These are phyloP conservation scores for Brienomyrus longianalis DNA, from an alignment of 2,113 vertebrate species.

Conservation along the genomic window DNA sequence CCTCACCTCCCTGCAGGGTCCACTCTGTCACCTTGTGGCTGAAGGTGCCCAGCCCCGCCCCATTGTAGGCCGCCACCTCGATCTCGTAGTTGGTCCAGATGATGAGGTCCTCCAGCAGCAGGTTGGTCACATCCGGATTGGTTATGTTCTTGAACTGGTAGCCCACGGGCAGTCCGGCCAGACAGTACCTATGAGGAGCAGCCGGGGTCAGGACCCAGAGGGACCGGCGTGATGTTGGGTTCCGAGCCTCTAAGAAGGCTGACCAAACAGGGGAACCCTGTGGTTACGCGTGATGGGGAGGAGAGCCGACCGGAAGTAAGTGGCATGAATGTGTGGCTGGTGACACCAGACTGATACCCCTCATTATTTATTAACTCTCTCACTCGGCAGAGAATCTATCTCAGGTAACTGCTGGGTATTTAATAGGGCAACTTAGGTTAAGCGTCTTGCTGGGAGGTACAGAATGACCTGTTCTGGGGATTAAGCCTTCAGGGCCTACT, in stretches of 20 bases:
- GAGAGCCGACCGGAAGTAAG: background rate
- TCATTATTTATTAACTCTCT: background rate
- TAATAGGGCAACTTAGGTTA: background rate
- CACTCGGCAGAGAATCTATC: background rate
- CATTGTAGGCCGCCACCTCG: conserved; percentile 91
- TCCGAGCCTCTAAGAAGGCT: background rate
- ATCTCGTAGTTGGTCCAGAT: conserved; percentile 99
- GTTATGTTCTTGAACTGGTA: conserved; percentile 97
- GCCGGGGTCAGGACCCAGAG: background rate
- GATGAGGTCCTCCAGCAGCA: conserved; percentile 93
- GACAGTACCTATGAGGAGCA: conserved; percentile 73
- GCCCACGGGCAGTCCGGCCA: conserved; percentile 87
- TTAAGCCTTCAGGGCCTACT: background rate
- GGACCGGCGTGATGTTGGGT: background rate
- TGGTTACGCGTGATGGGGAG: background rate
- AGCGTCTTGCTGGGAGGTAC: background rate
- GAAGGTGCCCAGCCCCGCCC: conserved; percentile 83
- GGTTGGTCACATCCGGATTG: conserved; percentile 79
- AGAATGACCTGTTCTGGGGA: background rate
- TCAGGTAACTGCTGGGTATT: background rate
- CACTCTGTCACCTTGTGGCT: conserved; percentile 93
- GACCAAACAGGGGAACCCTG: background rate
- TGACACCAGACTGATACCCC: background rate
- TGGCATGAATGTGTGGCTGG: background rate
- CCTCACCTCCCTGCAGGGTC: conserved; percentile 91